phyloP scores from a whole-genome alignment of 2,113 vertebrate species.

The Nymphicus hollandicus region DNA sequence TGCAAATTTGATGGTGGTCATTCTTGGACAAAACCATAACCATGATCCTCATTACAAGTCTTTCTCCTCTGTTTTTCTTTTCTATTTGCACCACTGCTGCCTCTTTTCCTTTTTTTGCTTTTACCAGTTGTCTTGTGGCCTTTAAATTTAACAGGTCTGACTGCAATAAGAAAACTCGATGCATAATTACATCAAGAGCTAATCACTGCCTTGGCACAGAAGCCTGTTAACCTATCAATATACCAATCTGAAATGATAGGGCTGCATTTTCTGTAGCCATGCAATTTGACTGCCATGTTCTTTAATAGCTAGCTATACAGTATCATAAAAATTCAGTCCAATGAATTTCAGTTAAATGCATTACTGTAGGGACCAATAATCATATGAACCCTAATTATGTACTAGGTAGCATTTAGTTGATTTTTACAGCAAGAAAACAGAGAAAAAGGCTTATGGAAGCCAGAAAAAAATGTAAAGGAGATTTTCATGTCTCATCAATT shows the following conservation, averaged over 20 bases:
- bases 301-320: neutral
- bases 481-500: neutral
- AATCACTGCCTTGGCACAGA: neutral
- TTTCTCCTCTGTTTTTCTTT: neutral
- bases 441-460: neutral
- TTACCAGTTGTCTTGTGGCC: neutral
- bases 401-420: conserved; percentile 7
- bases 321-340: neutral
- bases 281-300: neutral
- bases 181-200: neutral
- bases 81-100: neutral
- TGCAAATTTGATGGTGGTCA: neutral
- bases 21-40: neutral
- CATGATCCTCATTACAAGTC: neutral
- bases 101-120: neutral
- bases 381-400: neutral
- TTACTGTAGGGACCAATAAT: neutral
- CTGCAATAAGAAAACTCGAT: neutral
- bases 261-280: neutral
- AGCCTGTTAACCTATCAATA: neutral
- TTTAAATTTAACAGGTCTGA: neutral
- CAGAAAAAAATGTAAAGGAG: neutral
- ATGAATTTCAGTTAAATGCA: conserved; percentile 3
- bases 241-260: neutral
- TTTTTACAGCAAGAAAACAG: neutral